Base-by-base conservation (phyloP, 2,113 vertebrate genomes). In the human region DNA sequence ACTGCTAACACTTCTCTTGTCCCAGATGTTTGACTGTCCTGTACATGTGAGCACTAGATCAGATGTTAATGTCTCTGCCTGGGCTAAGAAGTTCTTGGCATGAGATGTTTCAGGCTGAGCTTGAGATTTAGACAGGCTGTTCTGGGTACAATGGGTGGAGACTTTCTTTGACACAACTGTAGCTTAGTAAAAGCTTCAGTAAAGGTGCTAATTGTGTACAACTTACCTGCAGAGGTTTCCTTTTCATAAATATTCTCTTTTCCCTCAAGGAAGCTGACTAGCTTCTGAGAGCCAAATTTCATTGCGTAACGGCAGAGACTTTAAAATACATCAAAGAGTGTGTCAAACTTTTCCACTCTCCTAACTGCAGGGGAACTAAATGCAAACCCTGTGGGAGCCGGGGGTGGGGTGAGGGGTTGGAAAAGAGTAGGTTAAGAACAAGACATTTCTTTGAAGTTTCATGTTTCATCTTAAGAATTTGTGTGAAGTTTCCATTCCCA, bases 261-360 rank as follows among this genome's bases (percentile, higher is more conserved):
- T 35, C 40, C 17, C 4, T 52, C n/a, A 66, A 93, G 90, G 55
- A 96, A 93, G 94, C 20, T 18, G 20, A 55, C 79, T 79, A 18
- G 45, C 61, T 95, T 23, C 57, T 79, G 45, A 72, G 64, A 90
- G 81, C 38, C 72, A 85, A 50, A 82, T 72, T 82, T 64, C 70
- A 64, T 72, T 85, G 50, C 12, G 4, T 72, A 45, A 76, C 25
- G 50, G 57, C 64, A 73, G 57, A 90, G 43, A 66, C 35, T 86
- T 96, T 66, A 94, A 97, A 96, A 93, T 96, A 96, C 92, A 96
- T 96, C 89, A 96, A 93, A 93, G 91, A 76, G 12, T 55, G 30
- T 38, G 83, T 66, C 50, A 73, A 92, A 94, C 22, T 95, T 97
- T 94, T 83, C 95, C 75, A 76, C 38, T 94, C 40, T 87, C 40